Percentiles rank a stretch among this genome's conserved stretches.
These are phyloP conservation scores for Camponotus floridanus DNA, from an alignment of 1,140 invertebrate genomes.

Conservation along the genomic window DNA sequence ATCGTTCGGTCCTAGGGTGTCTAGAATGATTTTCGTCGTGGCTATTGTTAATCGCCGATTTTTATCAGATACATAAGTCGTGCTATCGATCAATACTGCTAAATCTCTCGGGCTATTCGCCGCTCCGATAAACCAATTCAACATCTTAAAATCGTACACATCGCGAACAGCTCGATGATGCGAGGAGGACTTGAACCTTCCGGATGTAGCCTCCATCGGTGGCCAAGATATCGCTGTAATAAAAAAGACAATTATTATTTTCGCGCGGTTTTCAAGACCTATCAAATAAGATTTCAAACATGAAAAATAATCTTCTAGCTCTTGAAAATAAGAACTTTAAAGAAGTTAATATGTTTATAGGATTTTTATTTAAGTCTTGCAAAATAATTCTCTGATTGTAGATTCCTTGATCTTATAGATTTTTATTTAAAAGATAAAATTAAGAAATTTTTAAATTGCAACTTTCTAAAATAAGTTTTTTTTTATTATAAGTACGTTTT, in stretches of 20 bases:
- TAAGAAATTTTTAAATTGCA: too few relatives aligned
- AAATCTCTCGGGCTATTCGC: conserved; percentile 99
- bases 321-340: too few relatives aligned
- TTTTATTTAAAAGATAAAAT: too few relatives aligned
- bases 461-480: too few relatives aligned
- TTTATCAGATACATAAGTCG: conserved; percentile 95
- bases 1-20: conserved; percentile 98
- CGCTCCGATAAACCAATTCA: conserved; percentile 97
- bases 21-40: conserved; percentile 94
- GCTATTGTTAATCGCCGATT: conserved; percentile 94
- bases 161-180: conserved; percentile 88
- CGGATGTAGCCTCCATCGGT: conserved; percentile 86
- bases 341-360: too few relatives aligned
- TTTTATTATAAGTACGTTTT: too few relatives aligned
- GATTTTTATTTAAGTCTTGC: too few relatives aligned
- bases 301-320: too few relatives aligned
- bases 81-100: conserved; percentile 95
- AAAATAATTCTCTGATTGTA: too few relatives aligned
- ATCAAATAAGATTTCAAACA: background rate
- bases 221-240: conserved; percentile 91
- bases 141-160: conserved; percentile 95
- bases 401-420: too few relatives aligned
- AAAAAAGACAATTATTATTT: background rate
- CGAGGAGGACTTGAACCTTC: conserved; percentile 77
- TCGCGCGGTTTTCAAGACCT: background rate